Evolutionary conservation across 2,888 invertebrate genomes (phyloP), one percentile per base, ranked within the genome.

Genomic region (Ptycholaimellus sp.): DNA sequence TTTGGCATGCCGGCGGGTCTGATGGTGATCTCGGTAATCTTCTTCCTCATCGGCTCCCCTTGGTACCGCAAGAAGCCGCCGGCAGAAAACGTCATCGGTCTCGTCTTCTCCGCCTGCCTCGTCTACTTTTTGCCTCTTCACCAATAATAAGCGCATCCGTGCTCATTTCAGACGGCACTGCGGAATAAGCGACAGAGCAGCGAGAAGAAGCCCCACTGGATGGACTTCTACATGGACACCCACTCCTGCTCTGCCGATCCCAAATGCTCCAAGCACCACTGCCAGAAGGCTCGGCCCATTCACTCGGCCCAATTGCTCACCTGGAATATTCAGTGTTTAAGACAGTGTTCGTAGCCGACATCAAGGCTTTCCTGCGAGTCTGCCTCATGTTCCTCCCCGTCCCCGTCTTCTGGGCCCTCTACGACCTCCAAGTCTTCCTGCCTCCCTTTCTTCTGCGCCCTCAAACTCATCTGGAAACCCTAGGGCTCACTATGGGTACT

Each of bases 371-470:
- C 19, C 19, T 28, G 13, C 27, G 29, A 5, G 20, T 35, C 4
- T 2, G 27, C 11, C 7, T 35, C 19, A 35, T 35, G 35, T 20
- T 18, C 29, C 2, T 35, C 13, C 35, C 35, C 7, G 59, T 83
- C 22, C 87, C 87, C 0, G 67, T 87, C 5, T 90, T 85, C 61
- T 90, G 85, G 83, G 80, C 85, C 0, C 66, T 90, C 0, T 85
- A 75, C 59, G 85, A 90, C 58, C 87, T 93, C 59, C 83, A 82
- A 70, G 82, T n/a, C n/a, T n/a, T n/a, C n/a, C n/a, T n/a, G n/a
- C n/a, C n/a, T n/a, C n/a, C n/a, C n/a, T n/a, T n/a, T n/a, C n/a
- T n/a, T n/a, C n/a, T n/a, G n/a, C n/a, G n/a, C n/a, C n/a, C n/a
- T n/a, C n/a, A n/a, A n/a, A n/a, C n/a, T n/a, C n/a, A n/a, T n/a